Evolutionary conservation across 92 coral and sea anemone species (phyloP).

Genomic region (Phenganax marumi): DNA sequence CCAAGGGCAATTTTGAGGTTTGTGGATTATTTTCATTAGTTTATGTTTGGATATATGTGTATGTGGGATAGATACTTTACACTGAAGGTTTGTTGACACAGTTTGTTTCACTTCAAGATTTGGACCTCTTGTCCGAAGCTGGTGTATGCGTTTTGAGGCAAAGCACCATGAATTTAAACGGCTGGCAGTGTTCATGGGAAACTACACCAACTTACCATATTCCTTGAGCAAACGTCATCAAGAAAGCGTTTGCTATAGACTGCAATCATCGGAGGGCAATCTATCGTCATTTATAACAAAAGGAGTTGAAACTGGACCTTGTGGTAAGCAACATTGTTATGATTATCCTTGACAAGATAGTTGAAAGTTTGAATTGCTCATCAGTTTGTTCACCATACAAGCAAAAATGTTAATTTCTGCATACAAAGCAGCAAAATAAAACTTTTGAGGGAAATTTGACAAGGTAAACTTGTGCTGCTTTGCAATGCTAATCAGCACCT

Average conservation of each 20-base stretch:
- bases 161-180: conserved; percentile 67
- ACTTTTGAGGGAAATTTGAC: too few relatives aligned
- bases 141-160: conserved; percentile 69
- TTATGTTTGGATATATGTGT: not conserved
- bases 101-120: conserved; percentile 33
- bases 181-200: conserved; percentile 54
- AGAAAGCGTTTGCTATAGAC: conserved; percentile 65
- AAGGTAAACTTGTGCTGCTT: too few relatives aligned
- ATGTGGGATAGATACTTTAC: not conserved
- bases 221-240: conserved; percentile 63
- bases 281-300: conserved; percentile 52
- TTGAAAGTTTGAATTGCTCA: too few relatives aligned
- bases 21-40: too few relatives aligned
- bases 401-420: too few relatives aligned
- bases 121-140: conserved; percentile 64
- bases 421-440: too few relatives aligned
- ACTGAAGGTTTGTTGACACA: not conserved
- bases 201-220: conserved; percentile 52
- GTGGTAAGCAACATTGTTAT: conserved; percentile 3
- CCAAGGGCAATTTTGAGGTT: conserved; percentile 52
- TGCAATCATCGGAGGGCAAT: conserved; percentile 59
- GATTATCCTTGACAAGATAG: too few relatives aligned
- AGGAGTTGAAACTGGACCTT: conserved; percentile 57
- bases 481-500: too few relatives aligned
- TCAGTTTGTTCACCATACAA: too few relatives aligned